Base-by-base conservation (phyloP, 92 coral and sea anemone genomes). In the Epizoanthus stellaris region DNA sequence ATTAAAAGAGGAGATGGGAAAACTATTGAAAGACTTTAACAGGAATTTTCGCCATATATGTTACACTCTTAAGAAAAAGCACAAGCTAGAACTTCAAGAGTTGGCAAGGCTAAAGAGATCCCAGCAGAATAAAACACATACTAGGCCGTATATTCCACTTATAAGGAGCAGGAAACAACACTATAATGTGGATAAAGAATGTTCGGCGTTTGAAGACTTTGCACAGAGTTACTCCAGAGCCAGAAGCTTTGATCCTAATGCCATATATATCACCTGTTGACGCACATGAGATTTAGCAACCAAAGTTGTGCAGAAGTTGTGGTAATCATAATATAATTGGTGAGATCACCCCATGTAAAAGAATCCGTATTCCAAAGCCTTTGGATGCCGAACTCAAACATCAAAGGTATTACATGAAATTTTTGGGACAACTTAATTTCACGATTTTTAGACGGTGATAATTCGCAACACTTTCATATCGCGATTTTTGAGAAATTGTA, bases 81-180 rank as follows among this genome's bases (percentile, higher is more conserved):
- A 79, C 57, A 79, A 62, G 23, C 60, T 79, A 10, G 71, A 79
- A 21, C 83, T 79, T 42, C 83, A 19, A 67, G 72, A 79, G 25
- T 20, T 79, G 15, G 39, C 60, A 40, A 63, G 42, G 20, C 25
- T 79, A 43, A 63, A 62, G 9, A 36, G 39, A 45, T 43, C 83
- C 12, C 83, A 62, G 83, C 30, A 20, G 16, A 38, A 17, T 16
- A 15, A 62, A 6, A 19, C 39, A 2, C 5, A 20, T 8, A 12
- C 54, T 10, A 63, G 65, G 10, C 25, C 59, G 3, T 20, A 12
- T 42, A 1, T 5, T 21, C 21, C 47, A 39, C n/a, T 77, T 6
- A 3, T 11, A 0, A n/a, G 71, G 70, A 60, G n/a, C 17, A 77
- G 17, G 6, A 61, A 15, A 6, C 20, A 39, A 62, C 43, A 34